phyloP scores from a whole-genome alignment of 2,113 vertebrate species.

The Ictalurus furcatus region DNA sequence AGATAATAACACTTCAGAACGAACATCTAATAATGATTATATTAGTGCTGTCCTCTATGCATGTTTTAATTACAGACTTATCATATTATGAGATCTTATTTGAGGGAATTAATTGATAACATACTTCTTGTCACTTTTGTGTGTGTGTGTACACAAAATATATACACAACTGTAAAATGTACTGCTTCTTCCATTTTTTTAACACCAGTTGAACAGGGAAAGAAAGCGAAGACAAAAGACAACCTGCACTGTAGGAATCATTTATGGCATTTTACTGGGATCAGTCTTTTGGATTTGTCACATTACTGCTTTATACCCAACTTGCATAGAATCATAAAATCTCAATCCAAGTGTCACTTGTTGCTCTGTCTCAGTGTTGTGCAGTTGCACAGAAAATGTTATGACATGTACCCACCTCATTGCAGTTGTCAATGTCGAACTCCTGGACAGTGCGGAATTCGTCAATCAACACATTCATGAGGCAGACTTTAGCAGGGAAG shows the following conservation, averaged over 20 bases:
- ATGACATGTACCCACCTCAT: conserved; percentile 75
- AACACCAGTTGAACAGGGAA: neutral
- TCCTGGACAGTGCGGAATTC: conserved; percentile 85
- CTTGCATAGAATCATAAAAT: neutral
- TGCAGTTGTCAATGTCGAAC: conserved; percentile 82
- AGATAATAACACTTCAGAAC: neutral
- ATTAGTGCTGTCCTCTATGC: neutral
- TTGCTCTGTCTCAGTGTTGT: no score
- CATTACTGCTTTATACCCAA: neutral
- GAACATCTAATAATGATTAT: no score
- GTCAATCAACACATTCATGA: conserved; percentile 86
- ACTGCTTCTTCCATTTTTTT: neutral
- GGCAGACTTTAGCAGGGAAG: conserved; percentile 86
- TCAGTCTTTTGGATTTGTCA: neutral
- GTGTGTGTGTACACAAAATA: neutral
- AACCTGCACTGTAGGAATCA: neutral
- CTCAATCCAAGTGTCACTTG: neutral
- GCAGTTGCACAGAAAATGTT: neutral
- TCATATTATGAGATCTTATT: neutral
- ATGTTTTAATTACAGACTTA: neutral
- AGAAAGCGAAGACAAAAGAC: neutral
- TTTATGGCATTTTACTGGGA: neutral
- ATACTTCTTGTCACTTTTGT: no score
- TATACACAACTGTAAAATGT: neutral
- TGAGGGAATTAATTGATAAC: neutral